These are phyloP conservation scores for Amphilophus citrinellus DNA, from an alignment of 2,113 vertebrate genomes.

Conservation along the genomic window DNA sequence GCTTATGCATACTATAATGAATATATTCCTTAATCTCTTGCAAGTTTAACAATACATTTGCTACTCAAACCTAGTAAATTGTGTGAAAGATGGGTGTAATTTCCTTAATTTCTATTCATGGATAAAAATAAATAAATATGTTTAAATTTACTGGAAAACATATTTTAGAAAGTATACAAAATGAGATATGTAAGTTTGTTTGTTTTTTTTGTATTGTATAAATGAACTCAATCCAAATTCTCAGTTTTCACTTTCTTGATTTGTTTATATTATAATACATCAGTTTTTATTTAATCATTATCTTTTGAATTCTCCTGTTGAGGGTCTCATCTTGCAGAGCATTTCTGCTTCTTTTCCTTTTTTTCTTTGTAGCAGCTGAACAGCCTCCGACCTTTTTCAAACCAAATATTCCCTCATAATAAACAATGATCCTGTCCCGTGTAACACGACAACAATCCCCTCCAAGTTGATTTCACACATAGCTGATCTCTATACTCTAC, in stretches of 20 bases:
- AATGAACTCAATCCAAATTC: not conserved
- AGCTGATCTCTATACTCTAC: not conserved
- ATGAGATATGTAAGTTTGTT: not conserved
- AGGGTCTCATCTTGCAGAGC: not conserved
- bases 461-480: constrained; percentile 27
- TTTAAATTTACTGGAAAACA: not conserved
- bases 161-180: not conserved
- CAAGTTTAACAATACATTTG: not conserved
- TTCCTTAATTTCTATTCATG: not conserved
- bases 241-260: not conserved
- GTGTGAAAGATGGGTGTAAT: not conserved
- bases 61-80: not conserved
- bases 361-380: not conserved
- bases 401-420: constrained; percentile 8
- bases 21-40: not conserved
- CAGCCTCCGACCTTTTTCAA: not conserved
- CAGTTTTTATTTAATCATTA: not conserved
- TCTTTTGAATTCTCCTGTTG: not conserved
- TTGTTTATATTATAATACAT: not conserved
- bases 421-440: constrained; percentile 32
- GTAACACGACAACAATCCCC: constrained; percentile 26
- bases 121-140: not conserved
- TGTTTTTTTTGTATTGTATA: not conserved
- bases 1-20: not conserved
- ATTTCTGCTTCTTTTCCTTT: not conserved